A percentile compares a stretch with the other conserved stretches of the same genome.
Evolutionary conservation across 2,113 vertebrate genomes (phyloP).

Genomic region (Romanogobio albipinnatus): DNA sequence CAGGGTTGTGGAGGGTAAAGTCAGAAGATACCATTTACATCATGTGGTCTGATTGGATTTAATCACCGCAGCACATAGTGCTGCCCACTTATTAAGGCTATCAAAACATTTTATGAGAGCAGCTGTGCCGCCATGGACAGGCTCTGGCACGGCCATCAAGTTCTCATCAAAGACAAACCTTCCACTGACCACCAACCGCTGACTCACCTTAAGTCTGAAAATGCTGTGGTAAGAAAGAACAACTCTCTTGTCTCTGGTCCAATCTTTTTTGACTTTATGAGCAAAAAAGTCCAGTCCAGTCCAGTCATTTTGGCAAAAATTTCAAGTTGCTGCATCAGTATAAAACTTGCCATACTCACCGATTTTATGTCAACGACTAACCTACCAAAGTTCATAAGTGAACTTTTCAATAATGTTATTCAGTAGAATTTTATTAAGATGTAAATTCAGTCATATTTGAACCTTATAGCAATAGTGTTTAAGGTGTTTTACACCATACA

Average conservation of each 20-base stretch:
- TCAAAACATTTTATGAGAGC: conserved; percentile 71
- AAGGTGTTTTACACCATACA: background rate
- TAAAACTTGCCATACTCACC: background rate
- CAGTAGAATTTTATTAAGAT: background rate
- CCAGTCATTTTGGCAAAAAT: background rate
- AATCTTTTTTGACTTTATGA: background rate
- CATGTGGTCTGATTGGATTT: conserved; percentile 60
- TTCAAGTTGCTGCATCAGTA: background rate
- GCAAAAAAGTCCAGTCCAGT: background rate
- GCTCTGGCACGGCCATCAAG: conserved; percentile 63
- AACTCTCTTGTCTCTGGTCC: background rate
- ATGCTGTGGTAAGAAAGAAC: background rate
- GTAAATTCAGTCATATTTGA: background rate
- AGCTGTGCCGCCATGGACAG: conserved; percentile 65
- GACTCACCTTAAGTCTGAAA: conserved; percentile 7
- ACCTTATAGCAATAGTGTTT: background rate
- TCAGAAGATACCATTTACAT: conserved; percentile 1
- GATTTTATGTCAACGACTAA: background rate
- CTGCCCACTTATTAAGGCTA: conserved; percentile 64
- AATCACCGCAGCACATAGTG: conserved; percentile 68
- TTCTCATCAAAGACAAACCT: conserved; percentile 63
- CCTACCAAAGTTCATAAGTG: background rate
- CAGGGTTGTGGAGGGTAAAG: background rate
- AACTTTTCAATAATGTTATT: background rate
- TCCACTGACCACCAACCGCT: conserved; percentile 22